Percentiles rank a stretch among this genome's conserved stretches.
Evolutionary conservation across 2,888 invertebrate species (phyloP).

Genomic region (Cheilosia urbana): DNA sequence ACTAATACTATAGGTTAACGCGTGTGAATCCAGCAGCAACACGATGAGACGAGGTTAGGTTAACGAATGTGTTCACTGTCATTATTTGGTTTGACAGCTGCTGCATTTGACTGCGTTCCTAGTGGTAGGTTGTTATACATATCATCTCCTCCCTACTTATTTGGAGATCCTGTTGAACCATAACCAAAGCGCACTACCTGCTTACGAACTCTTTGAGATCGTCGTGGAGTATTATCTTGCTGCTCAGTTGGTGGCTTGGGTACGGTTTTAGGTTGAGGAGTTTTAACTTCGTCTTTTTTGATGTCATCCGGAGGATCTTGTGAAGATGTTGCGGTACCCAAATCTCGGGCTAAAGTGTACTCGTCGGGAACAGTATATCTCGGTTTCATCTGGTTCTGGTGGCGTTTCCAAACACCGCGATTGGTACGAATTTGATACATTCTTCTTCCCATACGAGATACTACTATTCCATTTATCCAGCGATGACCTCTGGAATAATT

Average conservation of each 20-base stretch:
- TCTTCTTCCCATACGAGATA: neutral
- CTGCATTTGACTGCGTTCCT: no score
- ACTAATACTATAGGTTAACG: no score
- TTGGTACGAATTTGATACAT: neutral
- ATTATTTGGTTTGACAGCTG: no score
- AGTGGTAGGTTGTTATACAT: no score
- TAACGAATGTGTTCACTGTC: no score
- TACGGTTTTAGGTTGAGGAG: neutral
- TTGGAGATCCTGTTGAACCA: neutral
- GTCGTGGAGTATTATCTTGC: neutral
- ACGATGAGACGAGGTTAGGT: no score
- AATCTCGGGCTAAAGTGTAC: neutral
- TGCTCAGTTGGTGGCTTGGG: neutral
- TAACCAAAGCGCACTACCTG: neutral
- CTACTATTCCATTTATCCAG: neutral
- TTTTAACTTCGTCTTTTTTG: neutral
- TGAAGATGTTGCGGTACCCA: neutral
- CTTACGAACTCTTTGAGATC: neutral
- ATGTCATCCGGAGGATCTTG: no score
- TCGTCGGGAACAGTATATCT: neutral
- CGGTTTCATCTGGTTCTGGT: neutral
- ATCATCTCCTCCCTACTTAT: slow-evolving; percentile 1
- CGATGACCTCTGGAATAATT: neutral
- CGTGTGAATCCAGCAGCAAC: no score
- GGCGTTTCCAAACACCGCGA: neutral